A percentile compares a stretch with the other conserved stretches of the same genome.
phyloP scores from a whole-genome alignment of 2,797 vertebrate species.

The Rhincodon typus region DNA sequence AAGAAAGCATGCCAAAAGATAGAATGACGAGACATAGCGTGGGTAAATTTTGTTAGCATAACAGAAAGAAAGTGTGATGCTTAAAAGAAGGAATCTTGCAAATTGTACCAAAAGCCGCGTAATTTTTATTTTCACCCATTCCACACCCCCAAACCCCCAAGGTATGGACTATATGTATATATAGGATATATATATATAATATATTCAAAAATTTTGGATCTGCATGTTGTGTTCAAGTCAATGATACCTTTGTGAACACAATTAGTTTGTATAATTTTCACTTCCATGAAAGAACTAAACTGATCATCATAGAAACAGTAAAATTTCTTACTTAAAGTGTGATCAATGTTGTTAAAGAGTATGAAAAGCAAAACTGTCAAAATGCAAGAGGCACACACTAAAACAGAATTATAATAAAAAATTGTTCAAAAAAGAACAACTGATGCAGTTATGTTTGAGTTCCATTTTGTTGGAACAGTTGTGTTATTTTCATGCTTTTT shows the following conservation, averaged over 20 bases:
- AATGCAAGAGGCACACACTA: not conserved
- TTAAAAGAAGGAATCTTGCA: conserved; percentile 35
- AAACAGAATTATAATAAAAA: not conserved
- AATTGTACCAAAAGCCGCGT: not conserved
- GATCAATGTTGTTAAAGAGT: not conserved
- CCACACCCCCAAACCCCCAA: too few species aligned
- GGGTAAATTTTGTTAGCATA: conserved; percentile 22
- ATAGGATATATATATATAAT: not conserved
- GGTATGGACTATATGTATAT: not conserved
- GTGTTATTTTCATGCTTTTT: not conserved
- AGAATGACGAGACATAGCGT: conserved; percentile 50
- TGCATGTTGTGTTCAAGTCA: not conserved
- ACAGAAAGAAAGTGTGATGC: not conserved
- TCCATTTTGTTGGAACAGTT: not conserved
- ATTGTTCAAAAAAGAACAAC: not conserved
- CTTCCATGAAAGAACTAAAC: not conserved
- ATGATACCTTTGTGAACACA: not conserved
- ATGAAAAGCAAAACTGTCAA: not conserved
- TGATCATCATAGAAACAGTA: too few species aligned
- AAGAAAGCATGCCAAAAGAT: conserved; percentile 57
- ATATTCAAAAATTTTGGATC: too few species aligned
- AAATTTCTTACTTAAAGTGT: not conserved
- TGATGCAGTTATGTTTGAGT: not conserved
- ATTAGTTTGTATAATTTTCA: conserved; percentile 8
- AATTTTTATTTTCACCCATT: not conserved